phyloP scores from a whole-genome alignment of 2,888 invertebrate species.

The Odontomyia ornata region DNA sequence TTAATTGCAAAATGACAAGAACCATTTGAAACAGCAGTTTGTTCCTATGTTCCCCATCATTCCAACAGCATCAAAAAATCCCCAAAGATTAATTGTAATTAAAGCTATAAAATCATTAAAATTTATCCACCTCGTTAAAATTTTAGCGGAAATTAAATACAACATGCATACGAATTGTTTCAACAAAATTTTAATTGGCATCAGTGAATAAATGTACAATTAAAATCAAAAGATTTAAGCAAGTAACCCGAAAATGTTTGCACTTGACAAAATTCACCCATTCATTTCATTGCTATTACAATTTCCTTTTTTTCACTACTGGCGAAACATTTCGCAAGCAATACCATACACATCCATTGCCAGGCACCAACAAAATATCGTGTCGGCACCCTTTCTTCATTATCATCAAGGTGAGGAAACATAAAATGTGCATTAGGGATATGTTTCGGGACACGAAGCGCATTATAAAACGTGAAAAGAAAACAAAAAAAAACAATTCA shows the following conservation, averaged over 20 bases:
- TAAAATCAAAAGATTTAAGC: background rate
- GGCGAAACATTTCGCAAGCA: background rate
- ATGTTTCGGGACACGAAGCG: background rate
- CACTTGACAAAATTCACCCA: background rate
- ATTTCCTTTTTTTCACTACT: background rate
- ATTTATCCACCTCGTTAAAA: too few species aligned
- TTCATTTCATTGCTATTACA: background rate
- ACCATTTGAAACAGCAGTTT: too few species aligned
- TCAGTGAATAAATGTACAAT: too few species aligned
- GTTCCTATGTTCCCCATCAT: too few species aligned
- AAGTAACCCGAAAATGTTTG: background rate
- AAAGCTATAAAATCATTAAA: too few species aligned
- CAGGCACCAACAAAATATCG: background rate
- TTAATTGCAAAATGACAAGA: too few species aligned
- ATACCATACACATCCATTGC: background rate
- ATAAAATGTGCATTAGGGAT: constrained; percentile 41
- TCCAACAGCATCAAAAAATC: too few species aligned
- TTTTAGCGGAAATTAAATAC: too few species aligned
- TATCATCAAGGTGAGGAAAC: constrained; percentile 37
- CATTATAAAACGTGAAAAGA: background rate
- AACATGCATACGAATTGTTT: too few species aligned
- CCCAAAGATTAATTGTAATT: too few species aligned
- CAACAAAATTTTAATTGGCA: too few species aligned
- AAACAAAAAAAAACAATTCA: background rate
- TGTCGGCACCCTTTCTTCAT: constrained; percentile 33